Evolutionary conservation across 2,888 invertebrate genomes (phyloP).

Genomic region (Harmothoe impar): DNA sequence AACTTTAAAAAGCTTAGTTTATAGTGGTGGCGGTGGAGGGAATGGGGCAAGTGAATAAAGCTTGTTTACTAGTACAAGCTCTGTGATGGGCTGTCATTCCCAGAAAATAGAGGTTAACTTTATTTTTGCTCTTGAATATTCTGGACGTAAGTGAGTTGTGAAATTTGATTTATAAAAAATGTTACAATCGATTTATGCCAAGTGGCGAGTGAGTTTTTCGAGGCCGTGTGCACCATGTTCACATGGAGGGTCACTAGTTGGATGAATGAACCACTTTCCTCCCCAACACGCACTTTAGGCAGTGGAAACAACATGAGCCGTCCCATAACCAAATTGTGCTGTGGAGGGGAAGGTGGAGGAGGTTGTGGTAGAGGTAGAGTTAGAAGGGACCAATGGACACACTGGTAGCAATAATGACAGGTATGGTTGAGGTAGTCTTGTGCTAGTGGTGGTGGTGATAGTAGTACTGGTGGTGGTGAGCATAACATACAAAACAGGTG

Average conservation of each 20-base stretch:
- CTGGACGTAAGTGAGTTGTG: too few relatives aligned
- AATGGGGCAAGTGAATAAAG: neutral
- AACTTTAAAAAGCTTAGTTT: too few relatives aligned
- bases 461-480: conserved; percentile 3
- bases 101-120: too few relatives aligned
- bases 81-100: too few relatives aligned
- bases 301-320: too few relatives aligned
- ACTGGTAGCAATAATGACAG: conserved; percentile 5
- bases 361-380: neutral
- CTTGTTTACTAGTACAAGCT: neutral
- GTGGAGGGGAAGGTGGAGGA: neutral
- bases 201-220: neutral
- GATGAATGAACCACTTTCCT: neutral
- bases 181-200: too few relatives aligned
- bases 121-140: too few relatives aligned
- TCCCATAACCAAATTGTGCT: too few relatives aligned
- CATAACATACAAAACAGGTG: conserved; percentile 17
- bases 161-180: too few relatives aligned
- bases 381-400: neutral
- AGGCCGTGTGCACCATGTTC: conserved; percentile 36
- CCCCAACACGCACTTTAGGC: too few relatives aligned
- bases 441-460: conserved; percentile 9
- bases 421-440: neutral
- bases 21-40: too few relatives aligned
- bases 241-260: neutral